These are phyloP conservation scores for Vandiemenella viatica DNA, from an alignment of 2,888 invertebrate species.

Conservation along the genomic window DNA sequence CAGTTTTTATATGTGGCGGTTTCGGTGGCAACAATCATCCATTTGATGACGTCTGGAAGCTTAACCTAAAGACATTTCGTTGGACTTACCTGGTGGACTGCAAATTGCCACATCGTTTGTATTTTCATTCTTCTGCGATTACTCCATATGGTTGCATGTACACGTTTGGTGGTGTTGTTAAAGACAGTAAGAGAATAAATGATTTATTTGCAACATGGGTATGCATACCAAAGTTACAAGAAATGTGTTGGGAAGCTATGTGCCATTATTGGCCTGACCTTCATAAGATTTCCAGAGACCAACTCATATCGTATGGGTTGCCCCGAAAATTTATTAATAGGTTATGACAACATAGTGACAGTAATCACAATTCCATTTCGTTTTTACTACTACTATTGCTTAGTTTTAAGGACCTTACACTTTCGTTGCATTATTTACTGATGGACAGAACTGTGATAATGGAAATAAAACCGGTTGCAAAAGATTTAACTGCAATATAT, in stretches of 20 bases:
- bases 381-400: no score
- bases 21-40: constrained; percentile 46
- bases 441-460: no score
- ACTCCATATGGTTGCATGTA: constrained; percentile 66
- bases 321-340: constrained; percentile 45
- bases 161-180: constrained; percentile 61
- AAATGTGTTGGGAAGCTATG: constrained; percentile 77
- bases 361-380: no score
- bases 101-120: constrained; percentile 54
- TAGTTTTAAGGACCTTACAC: no score
- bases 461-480: no score
- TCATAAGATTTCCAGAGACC: constrained; percentile 34
- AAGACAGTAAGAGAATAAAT: constrained; percentile 13
- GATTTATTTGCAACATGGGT: constrained; percentile 70
- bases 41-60: constrained; percentile 70
- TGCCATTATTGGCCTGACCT: constrained; percentile 49
- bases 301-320: constrained; percentile 48
- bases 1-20: constrained; percentile 72
- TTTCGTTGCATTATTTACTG: no score
- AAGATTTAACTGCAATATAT: no score
- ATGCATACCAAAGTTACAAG: constrained; percentile 69
- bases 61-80: constrained; percentile 53
- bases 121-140: constrained; percentile 75
- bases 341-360: neutral
- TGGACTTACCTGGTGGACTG: constrained; percentile 60